phyloP scores from a whole-genome alignment of 1,140 invertebrate genomes.

The Drosophila persimilis region DNA sequence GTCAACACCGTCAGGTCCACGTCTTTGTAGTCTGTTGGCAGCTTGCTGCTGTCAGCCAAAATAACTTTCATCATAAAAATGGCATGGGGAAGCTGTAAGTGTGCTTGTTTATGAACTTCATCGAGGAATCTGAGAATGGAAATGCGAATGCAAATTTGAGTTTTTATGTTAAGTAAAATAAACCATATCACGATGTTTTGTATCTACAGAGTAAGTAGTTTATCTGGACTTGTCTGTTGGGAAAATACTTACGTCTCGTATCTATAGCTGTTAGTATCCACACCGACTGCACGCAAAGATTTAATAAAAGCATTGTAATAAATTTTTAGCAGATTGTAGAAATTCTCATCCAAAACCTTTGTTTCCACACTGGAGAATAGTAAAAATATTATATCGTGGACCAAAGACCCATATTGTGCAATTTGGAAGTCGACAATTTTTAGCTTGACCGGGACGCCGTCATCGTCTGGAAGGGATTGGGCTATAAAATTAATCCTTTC shows the following conservation, averaged over 20 bases:
- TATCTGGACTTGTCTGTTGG: neutral
- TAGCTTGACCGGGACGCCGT: slow-evolving; percentile 81
- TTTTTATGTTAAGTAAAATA: too few species aligned
- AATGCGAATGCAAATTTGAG: neutral
- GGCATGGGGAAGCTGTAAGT: slow-evolving; percentile 67
- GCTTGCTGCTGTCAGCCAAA: slow-evolving; percentile 57
- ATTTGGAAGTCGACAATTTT: slow-evolving; percentile 88
- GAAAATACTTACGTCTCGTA: slow-evolving; percentile 55
- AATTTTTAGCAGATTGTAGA: slow-evolving; percentile 83
- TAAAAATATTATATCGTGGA: slow-evolving; percentile 86
- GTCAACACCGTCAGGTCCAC: slow-evolving; percentile 54
- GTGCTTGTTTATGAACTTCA: slow-evolving; percentile 61
- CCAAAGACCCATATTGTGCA: slow-evolving; percentile 84
- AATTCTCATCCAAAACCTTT: slow-evolving; percentile 81
- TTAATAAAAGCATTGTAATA: slow-evolving; percentile 84
- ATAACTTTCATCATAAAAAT: slow-evolving; percentile 76
- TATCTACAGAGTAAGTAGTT: too few species aligned
- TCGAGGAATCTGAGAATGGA: slow-evolving; percentile 55
- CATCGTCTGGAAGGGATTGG: slow-evolving; percentile 41
- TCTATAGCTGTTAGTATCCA: slow-evolving; percentile 55
- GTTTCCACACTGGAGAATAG: slow-evolving; percentile 84
- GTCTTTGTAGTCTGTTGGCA: slow-evolving; percentile 75
- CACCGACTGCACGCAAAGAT: slow-evolving; percentile 61
- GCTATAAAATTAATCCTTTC: neutral
- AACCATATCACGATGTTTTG: too few species aligned